Percentiles rank a stretch among this genome's conserved stretches.
phyloP scores from a whole-genome alignment of 2,888 invertebrate genomes.

The Dryomyza anilis region DNA sequence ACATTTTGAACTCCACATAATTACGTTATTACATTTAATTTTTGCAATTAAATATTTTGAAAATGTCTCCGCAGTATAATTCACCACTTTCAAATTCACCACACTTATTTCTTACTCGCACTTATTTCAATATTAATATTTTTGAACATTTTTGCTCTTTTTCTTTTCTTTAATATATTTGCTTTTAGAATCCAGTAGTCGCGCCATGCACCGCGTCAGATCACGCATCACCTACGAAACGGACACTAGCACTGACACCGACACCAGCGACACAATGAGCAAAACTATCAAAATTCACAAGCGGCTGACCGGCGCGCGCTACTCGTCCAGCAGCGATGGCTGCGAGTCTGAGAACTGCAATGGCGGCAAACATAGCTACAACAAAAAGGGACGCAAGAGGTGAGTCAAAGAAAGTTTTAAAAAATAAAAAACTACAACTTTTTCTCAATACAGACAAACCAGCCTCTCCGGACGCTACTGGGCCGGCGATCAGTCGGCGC shows the following conservation, averaged over 20 bases:
- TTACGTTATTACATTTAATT: too few relatives aligned
- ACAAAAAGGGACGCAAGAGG: conserved; percentile 31
- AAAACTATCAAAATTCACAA: conserved; percentile 13
- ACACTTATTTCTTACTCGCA: too few relatives aligned
- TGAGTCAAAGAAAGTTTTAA: not conserved
- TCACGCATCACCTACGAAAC: conserved; percentile 27
- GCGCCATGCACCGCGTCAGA: conserved; percentile 43
- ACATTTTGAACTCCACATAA: too few relatives aligned
- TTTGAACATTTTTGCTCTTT: too few relatives aligned
- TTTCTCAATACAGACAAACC: conserved; percentile 36
- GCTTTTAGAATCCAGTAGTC: conserved; percentile 47
- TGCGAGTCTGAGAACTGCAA: conserved; percentile 57
- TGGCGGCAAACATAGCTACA: conserved; percentile 36
- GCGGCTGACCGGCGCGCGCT: conserved; percentile 20
- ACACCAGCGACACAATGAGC: conserved; percentile 43
- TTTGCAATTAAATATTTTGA: too few relatives aligned
- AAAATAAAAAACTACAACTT: not conserved
- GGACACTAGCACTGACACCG: conserved; percentile 57
- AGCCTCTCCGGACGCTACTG: conserved; percentile 69
- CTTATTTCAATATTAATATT: not conserved
- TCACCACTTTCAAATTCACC: too few relatives aligned
- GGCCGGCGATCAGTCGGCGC: conserved; percentile 76
- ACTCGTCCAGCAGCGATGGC: conserved; percentile 59
- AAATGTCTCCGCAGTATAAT: too few relatives aligned
- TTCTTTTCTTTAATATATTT: too few relatives aligned